Percentiles rank a stretch among this genome's conserved stretches.
Evolutionary conservation across 2,797 vertebrate genomes (phyloP).

Genomic region (Chelmon rostratus): DNA sequence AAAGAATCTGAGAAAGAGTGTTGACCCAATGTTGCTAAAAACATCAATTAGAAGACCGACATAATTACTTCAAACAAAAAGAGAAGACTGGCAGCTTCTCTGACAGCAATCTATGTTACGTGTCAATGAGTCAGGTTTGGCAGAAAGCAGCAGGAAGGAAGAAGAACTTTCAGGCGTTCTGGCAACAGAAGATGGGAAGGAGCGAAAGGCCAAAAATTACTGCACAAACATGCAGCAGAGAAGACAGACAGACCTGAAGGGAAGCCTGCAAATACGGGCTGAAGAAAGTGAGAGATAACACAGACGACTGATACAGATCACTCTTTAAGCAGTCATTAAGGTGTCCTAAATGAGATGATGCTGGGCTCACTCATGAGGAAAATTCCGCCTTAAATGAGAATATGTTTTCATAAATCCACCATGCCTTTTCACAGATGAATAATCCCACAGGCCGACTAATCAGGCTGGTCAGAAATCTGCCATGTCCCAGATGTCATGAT

Average conservation of each 20-base stretch:
- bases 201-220: neutral
- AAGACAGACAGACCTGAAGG: neutral
- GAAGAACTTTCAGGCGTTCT: constrained; percentile 7
- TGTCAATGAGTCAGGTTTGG: constrained; percentile 28
- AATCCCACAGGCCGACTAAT: neutral
- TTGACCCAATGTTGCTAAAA: neutral
- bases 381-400: constrained; percentile 1
- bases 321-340: constrained; percentile 9
- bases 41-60: neutral
- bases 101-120: neutral
- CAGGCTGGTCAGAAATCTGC: too few relatives aligned
- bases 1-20: neutral
- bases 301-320: constrained; percentile 10
- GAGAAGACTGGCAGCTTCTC: neutral
- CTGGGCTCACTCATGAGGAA: constrained; percentile 14
- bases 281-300: neutral
- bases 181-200: constrained; percentile 3
- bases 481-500: neutral
- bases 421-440: neutral
- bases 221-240: neutral
- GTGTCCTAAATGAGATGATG: neutral
- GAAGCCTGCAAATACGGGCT: neutral
- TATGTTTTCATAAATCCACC: constrained; percentile 12
- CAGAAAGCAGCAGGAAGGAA: neutral
- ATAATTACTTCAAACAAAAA: constrained; percentile 12